Base-by-base conservation (phyloP, 2,797 vertebrate species). In the Babyrousa celebensis region DNA sequence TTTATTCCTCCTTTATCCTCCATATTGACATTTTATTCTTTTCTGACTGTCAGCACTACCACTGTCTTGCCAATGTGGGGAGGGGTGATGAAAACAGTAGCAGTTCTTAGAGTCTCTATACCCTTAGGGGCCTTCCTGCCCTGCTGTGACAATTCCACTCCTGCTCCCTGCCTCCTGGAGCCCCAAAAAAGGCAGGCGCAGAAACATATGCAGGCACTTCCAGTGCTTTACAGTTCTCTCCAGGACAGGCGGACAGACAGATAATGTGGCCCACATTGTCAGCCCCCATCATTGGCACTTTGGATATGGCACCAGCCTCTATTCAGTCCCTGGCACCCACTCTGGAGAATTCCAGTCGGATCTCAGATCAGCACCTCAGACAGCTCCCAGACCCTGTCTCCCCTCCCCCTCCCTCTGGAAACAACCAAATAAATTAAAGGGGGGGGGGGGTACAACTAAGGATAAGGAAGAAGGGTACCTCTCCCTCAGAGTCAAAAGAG, bases 291-390 rank as follows among this genome's bases (percentile, higher is more conserved):
- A 98, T 99, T 99, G 99, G 99, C 99, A 99, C 99, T 93, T 98
- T 96, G 97, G 97, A 98, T 96, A 98, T 94, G 97, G 97, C 95
- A 96, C 97, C 96, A 95, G 97, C 97, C 96, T 96, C 96, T 96
- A 95, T 92, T 82, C 90, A 96, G 85, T 94, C 95, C 92, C 95
- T 85, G 90, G 96, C 94, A 80, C 95, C 95, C 92, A 97, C 87
- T 96, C 62, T 48, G 93, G 88, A 90, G 89, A 94, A 95, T 93
- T 96, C 92, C 77, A 21, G 96, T 85, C 85, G 36, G 74, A 91
- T 94, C 94, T 79, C 95, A 58, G 97, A 98, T 98, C 99, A 99
- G 99, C 98, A 99, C 99, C 99, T 98, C 97, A 99, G 99, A 99
- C 98, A 99, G 99, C 98, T 99, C 99, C 98, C 54, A 77, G 97